A percentile compares a stretch with the other conserved stretches of the same genome.
These are phyloP conservation scores for Holothuria scabra DNA, from an alignment of 53 echinoderm and acorn worm genomes.

Conservation along the genomic window DNA sequence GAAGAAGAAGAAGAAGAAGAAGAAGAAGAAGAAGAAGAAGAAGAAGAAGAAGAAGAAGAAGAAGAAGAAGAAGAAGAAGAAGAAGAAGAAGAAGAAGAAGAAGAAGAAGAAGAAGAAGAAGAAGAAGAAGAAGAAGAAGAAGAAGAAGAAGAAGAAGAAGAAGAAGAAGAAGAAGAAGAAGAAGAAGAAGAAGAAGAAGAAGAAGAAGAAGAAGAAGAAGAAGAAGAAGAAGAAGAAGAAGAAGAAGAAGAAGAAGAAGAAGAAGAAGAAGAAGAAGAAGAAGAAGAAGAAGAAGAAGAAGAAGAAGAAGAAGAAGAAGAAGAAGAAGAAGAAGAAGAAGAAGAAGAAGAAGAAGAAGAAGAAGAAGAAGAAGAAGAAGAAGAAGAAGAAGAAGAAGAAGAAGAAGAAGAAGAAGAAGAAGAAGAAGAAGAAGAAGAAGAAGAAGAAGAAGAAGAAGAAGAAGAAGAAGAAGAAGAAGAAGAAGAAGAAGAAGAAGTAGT, in stretches of 20 bases:
- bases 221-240: constrained; percentile 11
- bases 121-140: no score
- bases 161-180: constrained; percentile 11
- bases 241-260: constrained; percentile 11
- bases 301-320: constrained; percentile 7
- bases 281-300: constrained; percentile 11
- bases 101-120: no score
- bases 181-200: constrained; percentile 11
- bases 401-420: constrained; percentile 36
- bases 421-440: not conserved
- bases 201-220: constrained; percentile 7
- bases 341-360: constrained; percentile 36
- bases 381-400: constrained; percentile 34
- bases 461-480: constrained; percentile 14
- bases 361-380: constrained; percentile 37
- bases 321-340: constrained; percentile 18
- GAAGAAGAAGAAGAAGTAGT: constrained; percentile 8
- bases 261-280: constrained; percentile 11
- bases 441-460: constrained; percentile 13
- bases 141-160: no score
- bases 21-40: constrained; percentile 35
- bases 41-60: constrained; percentile 7
- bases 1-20: constrained; percentile 39
- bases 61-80: constrained; percentile 11
- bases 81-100: constrained; percentile 11